These are phyloP conservation scores for Pseudomyrmex pallidus DNA, from an alignment of 1,140 invertebrate species.

Conservation along the genomic window DNA sequence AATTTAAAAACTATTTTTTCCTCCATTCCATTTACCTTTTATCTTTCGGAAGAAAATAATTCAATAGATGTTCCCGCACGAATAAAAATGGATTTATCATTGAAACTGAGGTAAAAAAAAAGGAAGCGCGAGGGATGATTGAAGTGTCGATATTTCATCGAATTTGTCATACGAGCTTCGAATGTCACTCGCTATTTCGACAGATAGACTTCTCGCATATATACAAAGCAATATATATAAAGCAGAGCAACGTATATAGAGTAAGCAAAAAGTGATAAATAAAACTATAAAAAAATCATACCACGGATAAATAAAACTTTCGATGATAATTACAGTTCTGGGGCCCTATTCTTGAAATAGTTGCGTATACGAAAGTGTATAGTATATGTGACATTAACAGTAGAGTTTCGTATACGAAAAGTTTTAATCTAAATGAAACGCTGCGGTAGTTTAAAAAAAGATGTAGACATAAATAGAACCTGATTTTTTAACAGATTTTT, in stretches of 20 bases:
- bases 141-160: conserved; percentile 54
- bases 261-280: too few relatives aligned
- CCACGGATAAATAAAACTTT: conserved; percentile 9
- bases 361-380: too few relatives aligned
- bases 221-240: background rate
- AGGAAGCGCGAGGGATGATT: background rate
- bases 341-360: too few relatives aligned
- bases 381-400: too few relatives aligned
- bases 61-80: conserved; percentile 19
- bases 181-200: conserved; percentile 36
- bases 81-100: conserved; percentile 44
- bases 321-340: background rate
- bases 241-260: too few relatives aligned
- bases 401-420: too few relatives aligned
- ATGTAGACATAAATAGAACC: too few relatives aligned
- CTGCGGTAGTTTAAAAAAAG: too few relatives aligned
- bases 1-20: background rate
- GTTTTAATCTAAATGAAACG: background rate
- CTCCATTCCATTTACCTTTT: background rate
- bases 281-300: too few relatives aligned
- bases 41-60: background rate
- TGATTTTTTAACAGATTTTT: too few relatives aligned
- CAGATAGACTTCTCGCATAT: background rate
- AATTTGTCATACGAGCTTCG: conserved; percentile 47
- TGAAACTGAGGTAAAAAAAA: conserved; percentile 12